These are phyloP conservation scores for Acipenser transmontanus DNA, from an alignment of 2,797 vertebrate species.

Conservation along the genomic window DNA sequence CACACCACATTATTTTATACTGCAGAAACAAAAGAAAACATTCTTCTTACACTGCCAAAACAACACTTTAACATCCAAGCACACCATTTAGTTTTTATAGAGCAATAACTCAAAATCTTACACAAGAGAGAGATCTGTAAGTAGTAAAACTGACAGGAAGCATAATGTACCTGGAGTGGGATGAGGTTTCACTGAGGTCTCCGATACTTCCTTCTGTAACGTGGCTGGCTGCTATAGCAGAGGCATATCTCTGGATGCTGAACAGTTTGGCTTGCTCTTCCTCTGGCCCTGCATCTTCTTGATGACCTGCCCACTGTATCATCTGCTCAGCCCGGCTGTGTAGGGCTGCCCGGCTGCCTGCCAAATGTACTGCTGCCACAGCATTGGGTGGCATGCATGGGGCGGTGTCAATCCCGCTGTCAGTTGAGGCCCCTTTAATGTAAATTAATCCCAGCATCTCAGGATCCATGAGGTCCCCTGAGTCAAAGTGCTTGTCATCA, in stretches of 20 bases:
- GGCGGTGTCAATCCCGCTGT: conserved; percentile 90
- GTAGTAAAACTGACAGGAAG: conserved; percentile 33
- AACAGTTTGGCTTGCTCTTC: conserved; percentile 76
- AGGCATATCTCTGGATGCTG: conserved; percentile 64
- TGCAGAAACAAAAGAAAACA: too few relatives aligned
- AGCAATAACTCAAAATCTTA: too few relatives aligned
- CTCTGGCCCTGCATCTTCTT: conserved; percentile 53
- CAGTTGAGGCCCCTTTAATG: conserved; percentile 89
- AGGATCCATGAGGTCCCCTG: conserved; percentile 86
- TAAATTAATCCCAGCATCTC: conserved; percentile 86
- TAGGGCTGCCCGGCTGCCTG: conserved; percentile 45
- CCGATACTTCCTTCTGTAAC: conserved; percentile 75
- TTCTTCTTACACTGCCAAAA: too few relatives aligned
- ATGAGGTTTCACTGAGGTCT: conserved; percentile 86
- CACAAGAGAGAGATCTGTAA: too few relatives aligned
- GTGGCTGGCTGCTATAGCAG: conserved; percentile 58
- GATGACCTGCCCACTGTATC: conserved; percentile 53
- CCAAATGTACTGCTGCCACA: conserved; percentile 53
- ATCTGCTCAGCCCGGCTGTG: conserved; percentile 54
- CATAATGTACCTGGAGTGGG: conserved; percentile 77
- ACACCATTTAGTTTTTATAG: too few relatives aligned
- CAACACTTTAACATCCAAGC: too few relatives aligned
- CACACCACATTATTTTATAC: too few relatives aligned
- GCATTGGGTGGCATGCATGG: conserved; percentile 68
- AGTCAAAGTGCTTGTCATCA: conserved; percentile 87